Evolutionary conservation across 2,888 invertebrate species (phyloP).

Genomic region (Trichogramma evanescens): DNA sequence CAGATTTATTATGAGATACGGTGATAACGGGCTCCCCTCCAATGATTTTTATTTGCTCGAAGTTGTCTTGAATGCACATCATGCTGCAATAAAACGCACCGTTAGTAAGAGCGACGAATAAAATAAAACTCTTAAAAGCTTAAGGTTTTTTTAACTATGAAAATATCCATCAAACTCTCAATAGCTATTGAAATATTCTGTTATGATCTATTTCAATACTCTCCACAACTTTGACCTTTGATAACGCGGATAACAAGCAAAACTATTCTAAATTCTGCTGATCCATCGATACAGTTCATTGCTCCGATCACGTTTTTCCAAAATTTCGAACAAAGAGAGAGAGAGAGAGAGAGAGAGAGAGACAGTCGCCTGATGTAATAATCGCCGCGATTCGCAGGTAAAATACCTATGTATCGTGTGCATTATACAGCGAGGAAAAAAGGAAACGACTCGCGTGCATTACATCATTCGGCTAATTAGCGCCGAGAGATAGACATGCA

Average conservation of each 20-base stretch:
- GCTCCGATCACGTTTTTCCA: no score
- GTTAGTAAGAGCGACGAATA: neutral
- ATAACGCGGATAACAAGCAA: neutral
- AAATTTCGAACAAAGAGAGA: no score
- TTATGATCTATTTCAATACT: neutral
- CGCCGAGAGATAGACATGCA: no score
- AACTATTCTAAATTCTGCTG: neutral
- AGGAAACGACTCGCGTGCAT: no score
- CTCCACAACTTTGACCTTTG: neutral
- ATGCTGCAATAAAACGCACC: constrained; percentile 47
- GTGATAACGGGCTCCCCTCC: constrained; percentile 36
- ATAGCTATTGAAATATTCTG: neutral
- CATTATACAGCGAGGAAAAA: no score
- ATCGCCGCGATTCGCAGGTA: no score
- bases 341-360: no score
- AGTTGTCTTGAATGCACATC: constrained; percentile 60
- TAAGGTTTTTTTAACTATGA: neutral
- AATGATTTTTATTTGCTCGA: constrained; percentile 51
- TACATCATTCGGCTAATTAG: no score
- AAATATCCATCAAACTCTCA: neutral
- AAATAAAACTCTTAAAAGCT: neutral
- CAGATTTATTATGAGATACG: constrained; percentile 27
- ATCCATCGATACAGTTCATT: no score
- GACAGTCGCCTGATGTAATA: no score
- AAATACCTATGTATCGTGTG: no score